A percentile compares a stretch with the other conserved stretches of the same genome.
phyloP scores from a whole-genome alignment of 2,888 invertebrate species.

The Smittia aterrima region DNA sequence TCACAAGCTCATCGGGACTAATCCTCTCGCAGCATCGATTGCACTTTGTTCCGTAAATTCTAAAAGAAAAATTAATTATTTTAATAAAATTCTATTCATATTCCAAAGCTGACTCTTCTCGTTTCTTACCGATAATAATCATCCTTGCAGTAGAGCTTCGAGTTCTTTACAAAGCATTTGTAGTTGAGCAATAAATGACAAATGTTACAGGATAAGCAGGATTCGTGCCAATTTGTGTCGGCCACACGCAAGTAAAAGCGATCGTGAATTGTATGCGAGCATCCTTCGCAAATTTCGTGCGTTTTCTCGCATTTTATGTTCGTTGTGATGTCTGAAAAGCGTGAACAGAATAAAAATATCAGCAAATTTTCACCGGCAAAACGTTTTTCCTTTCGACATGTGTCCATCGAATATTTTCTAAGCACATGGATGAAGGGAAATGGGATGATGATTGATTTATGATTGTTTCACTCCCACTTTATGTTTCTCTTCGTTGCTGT shows the following conservation, averaged over 20 bases:
- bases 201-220: slow-evolving; percentile 92
- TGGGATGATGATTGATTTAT: slow-evolving; percentile 36
- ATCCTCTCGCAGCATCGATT: slow-evolving; percentile 87
- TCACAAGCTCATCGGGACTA: slow-evolving; percentile 92
- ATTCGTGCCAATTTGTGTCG: slow-evolving; percentile 94
- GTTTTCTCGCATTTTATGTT: slow-evolving; percentile 75
- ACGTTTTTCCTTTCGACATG: neutral
- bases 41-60: slow-evolving; percentile 94
- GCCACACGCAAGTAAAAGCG: slow-evolving; percentile 92
- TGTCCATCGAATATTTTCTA: neutral
- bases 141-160: slow-evolving; percentile 92
- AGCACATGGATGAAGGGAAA: neutral
- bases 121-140: slow-evolving; percentile 88
- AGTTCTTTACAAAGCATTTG: slow-evolving; percentile 92
- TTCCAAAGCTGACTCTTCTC: neutral
- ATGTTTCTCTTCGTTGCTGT: neutral
- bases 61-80: slow-evolving; percentile 51
- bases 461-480: slow-evolving; percentile 12
- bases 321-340: slow-evolving; percentile 52
- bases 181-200: slow-evolving; percentile 87
- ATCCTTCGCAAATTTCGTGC: slow-evolving; percentile 89
- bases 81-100: slow-evolving; percentile 12
- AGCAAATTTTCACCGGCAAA: slow-evolving; percentile 38
- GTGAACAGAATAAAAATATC: neutral
- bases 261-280: slow-evolving; percentile 92